These are phyloP conservation scores for Trinectes maculatus DNA, from an alignment of 2,113 vertebrate genomes.

Conservation along the genomic window DNA sequence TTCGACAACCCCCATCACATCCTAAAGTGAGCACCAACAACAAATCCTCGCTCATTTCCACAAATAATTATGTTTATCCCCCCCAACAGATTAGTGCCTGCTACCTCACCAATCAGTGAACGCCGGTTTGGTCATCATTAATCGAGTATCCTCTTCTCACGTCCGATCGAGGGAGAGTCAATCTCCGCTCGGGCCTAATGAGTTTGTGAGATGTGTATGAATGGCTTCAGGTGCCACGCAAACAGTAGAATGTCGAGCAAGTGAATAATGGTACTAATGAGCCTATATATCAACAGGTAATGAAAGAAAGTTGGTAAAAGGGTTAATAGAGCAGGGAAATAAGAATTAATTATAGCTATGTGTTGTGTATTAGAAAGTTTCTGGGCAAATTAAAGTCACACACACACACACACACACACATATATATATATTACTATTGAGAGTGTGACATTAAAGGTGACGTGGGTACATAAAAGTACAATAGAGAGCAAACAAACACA, in stretches of 20 bases:
- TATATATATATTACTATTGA: too few relatives aligned
- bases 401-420: too few relatives aligned
- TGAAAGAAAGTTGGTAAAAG: constrained; percentile 53
- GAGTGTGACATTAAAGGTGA: too few relatives aligned
- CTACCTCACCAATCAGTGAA: constrained; percentile 57
- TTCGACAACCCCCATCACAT: background rate
- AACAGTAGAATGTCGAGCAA: constrained; percentile 22
- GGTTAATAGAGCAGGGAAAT: constrained; percentile 71
- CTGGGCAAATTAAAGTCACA: constrained; percentile 19
- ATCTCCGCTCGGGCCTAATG: constrained; percentile 64
- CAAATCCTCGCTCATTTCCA: constrained; percentile 19
- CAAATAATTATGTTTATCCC: constrained; percentile 50
- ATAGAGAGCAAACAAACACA: too few relatives aligned
- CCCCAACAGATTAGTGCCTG: constrained; percentile 39
- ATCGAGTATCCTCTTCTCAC: constrained; percentile 55
- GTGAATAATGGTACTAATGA: constrained; percentile 61
- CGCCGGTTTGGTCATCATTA: constrained; percentile 55
- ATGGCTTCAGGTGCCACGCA: constrained; percentile 48
- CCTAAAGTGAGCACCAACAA: constrained; percentile 14
- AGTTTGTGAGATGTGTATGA: constrained; percentile 57
- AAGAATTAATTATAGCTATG: constrained; percentile 42
- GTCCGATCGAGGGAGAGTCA: constrained; percentile 52
- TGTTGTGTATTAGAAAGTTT: constrained; percentile 25
- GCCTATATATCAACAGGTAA: constrained; percentile 68
- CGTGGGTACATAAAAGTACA: too few relatives aligned